phyloP scores from a whole-genome alignment of 2,113 vertebrate species.

The Cathartes aura region DNA sequence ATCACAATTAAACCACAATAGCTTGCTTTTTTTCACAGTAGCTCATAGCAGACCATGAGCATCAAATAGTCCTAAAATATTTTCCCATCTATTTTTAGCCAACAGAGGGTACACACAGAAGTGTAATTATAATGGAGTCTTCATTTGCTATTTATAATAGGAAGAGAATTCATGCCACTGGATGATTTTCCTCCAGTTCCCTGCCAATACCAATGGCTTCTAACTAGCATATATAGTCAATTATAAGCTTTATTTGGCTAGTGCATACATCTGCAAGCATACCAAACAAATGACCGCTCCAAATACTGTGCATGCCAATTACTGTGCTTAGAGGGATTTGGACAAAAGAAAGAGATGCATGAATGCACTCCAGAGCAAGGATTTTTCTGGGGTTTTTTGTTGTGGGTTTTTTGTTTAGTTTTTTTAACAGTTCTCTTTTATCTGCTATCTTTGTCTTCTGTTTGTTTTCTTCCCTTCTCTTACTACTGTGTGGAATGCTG shows the following conservation, averaged over 20 bases:
- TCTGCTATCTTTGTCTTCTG: background rate
- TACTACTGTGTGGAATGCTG: background rate
- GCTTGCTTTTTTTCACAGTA: background rate
- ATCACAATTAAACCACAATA: background rate
- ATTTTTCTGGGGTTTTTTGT: background rate
- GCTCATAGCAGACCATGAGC: background rate
- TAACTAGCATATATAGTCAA: constrained; percentile 3
- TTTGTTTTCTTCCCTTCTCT: constrained; percentile 7
- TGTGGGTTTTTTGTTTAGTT: background rate
- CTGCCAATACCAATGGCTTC: constrained; percentile 3
- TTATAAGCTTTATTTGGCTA: constrained; percentile 12
- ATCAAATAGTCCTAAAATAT: constrained; percentile 4
- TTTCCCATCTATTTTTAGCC: constrained; percentile 51
- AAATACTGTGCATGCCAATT: constrained; percentile 27
- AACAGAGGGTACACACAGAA: background rate
- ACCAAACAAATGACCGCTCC: constrained; percentile 20
- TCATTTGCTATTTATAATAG: background rate
- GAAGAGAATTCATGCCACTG: background rate
- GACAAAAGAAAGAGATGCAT: constrained; percentile 5
- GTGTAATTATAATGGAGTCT: background rate
- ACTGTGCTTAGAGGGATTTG: background rate
- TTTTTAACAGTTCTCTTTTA: background rate
- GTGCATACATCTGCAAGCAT: background rate
- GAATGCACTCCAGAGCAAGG: background rate
- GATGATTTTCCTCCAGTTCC: background rate